These are phyloP conservation scores for Setophaga kirtlandii DNA, from an alignment of 2,113 vertebrate species.

Conservation along the genomic window DNA sequence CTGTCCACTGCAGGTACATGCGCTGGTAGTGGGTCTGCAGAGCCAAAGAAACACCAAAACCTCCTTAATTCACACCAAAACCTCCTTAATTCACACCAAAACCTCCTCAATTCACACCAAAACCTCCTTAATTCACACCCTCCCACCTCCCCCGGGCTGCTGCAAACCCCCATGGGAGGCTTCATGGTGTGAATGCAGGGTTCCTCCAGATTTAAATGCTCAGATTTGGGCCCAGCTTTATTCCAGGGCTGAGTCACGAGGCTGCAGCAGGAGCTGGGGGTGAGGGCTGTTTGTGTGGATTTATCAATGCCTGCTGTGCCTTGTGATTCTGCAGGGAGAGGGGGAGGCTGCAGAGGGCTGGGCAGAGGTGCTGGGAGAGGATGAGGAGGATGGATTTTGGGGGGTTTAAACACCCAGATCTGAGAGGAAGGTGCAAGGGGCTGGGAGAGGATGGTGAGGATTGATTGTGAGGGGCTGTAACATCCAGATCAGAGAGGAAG, in stretches of 20 bases:
- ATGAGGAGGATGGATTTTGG: too few relatives aligned
- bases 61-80: rapidly evolving
- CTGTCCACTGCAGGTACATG: slow-evolving; percentile 72
- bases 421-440: too few relatives aligned
- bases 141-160: rapidly evolving
- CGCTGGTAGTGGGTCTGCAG: slow-evolving; percentile 77
- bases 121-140: rapidly evolving
- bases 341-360: background rate
- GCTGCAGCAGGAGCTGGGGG: background rate
- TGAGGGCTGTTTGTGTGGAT: background rate
- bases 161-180: background rate
- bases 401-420: too few relatives aligned
- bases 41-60: background rate
- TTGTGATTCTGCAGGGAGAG: background rate
- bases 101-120: rapidly evolving
- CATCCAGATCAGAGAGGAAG: too few relatives aligned
- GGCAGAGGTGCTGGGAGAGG: background rate
- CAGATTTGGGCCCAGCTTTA: background rate
- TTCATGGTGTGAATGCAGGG: background rate
- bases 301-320: background rate
- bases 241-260: background rate
- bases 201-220: background rate
- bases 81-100: rapidly evolving
- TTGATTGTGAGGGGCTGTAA: too few relatives aligned
- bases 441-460: too few relatives aligned